Base-by-base conservation (phyloP, 1,140 invertebrate species). In the Wasmannia auropunctata region DNA sequence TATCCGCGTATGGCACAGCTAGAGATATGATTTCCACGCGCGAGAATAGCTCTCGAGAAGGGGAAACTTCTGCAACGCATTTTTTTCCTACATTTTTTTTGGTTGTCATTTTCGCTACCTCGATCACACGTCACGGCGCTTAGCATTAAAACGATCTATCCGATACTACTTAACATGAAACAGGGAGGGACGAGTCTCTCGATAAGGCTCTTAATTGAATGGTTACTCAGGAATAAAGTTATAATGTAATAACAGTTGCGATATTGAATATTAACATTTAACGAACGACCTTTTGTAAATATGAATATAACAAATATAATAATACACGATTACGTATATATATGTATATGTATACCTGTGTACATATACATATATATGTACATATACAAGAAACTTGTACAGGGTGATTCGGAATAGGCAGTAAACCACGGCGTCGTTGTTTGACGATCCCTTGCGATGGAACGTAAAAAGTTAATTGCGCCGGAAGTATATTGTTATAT, bases 141-240 rank as follows among this genome's bases (percentile, higher is more conserved):
- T 87, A 75, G 37, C 46, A 34, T 87, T 79, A 75, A n/a, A 84
- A 80, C 25, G 72, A 89, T 62, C 51, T 84, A 89, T 80, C 72
- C 31, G 60, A 74, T 67, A 69, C 40, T 72, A 83, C 74, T 43
- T 63, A 87, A 69, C n/a, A 79, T 49, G 34, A 86, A 90, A 76
- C 25, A 86, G 11, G 28, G 37, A 49, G 65, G 86, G 34, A 34
- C 81, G 84, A 88, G 89, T 91, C 86, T 87, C 86, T 88, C 72
- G 80, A 90, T 85, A 89, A 89, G 79, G 69, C 88, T 91, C 89
- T 91, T 88, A 74, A 92, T n/a, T 94, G 88, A 93, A 93, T 91
- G 91, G 91, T 91, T 91, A 94, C 93, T 94, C 93, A 94, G 92
- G 93, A 94, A 94, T 93, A 92, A 92, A 91, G 87, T 91, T 93